phyloP scores from a whole-genome alignment of 2,113 vertebrate genomes.

The Nesogale talazaci region DNA sequence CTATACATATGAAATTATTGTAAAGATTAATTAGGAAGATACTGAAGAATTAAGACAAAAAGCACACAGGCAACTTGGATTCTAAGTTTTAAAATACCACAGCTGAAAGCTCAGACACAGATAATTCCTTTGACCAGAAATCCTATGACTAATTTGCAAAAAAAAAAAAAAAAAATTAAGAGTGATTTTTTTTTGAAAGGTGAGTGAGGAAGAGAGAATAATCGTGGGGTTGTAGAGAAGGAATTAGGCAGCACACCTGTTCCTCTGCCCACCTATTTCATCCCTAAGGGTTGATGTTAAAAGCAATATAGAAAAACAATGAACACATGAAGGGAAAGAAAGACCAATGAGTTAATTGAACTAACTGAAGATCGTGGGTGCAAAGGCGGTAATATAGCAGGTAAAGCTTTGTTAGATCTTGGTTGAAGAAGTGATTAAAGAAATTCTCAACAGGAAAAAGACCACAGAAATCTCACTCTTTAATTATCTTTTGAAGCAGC shows the following conservation, averaged over 20 bases:
- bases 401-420: constrained; percentile 43
- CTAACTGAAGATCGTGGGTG: neutral
- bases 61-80: neutral
- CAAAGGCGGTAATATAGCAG: constrained; percentile 30
- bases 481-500: constrained; percentile 58
- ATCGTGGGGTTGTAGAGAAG: neutral
- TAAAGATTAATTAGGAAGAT: constrained; percentile 59
- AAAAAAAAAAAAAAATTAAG: neutral
- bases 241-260: neutral
- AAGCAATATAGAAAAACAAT: constrained; percentile 62
- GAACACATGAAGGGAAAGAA: constrained; percentile 52
- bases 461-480: neutral
- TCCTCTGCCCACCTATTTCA: neutral
- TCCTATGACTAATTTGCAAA: constrained; percentile 22
- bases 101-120: neutral
- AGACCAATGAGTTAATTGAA: constrained; percentile 30
- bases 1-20: constrained; percentile 26
- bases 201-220: neutral
- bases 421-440: constrained; percentile 44
- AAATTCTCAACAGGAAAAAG: neutral
- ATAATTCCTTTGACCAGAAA: constrained; percentile 42
- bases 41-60: constrained; percentile 23
- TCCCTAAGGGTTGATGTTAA: constrained; percentile 9
- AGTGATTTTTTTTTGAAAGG: constrained; percentile 6
- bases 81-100: constrained; percentile 14